A percentile compares a stretch with the other conserved stretches of the same genome.
These are phyloP conservation scores for Heliconius hewitsoni DNA, from an alignment of 1,140 invertebrate species.

Conservation along the genomic window DNA sequence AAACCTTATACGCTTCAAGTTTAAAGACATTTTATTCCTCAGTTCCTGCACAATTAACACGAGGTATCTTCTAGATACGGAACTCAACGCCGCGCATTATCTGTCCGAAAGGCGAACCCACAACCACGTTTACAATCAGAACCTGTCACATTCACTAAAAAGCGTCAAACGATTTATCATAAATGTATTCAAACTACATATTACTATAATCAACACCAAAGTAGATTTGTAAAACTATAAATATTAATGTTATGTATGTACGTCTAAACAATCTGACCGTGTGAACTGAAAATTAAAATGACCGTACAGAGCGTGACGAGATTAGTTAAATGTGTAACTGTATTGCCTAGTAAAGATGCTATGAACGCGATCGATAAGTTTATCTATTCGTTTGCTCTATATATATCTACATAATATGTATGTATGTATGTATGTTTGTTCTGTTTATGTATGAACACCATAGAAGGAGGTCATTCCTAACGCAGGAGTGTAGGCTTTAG, in stretches of 20 bases:
- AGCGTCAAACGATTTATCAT: no score
- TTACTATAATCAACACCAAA: conserved; percentile 37
- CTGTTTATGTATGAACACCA: not conserved
- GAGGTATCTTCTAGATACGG: no score
- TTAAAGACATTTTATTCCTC: no score
- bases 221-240: conserved; percentile 45
- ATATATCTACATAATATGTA: not conserved
- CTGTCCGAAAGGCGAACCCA: no score
- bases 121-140: no score
- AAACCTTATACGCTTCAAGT: no score
- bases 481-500: no score
- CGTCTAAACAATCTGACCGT: conserved; percentile 59
- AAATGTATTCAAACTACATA: conserved; percentile 26
- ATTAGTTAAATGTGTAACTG: conserved; percentile 43
- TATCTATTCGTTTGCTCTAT: conserved; percentile 14
- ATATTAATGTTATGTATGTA: conserved; percentile 55
- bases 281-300: conserved; percentile 75
- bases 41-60: no score
- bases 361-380: conserved; percentile 18
- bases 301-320: conserved; percentile 60
- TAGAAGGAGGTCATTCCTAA: not conserved
- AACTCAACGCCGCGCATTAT: no score
- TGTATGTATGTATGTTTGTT: not conserved
- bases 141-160: no score
- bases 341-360: conserved; percentile 27